These are phyloP conservation scores for Chloroceryle aenea DNA, from an alignment of 2,113 vertebrate species.

Conservation along the genomic window DNA sequence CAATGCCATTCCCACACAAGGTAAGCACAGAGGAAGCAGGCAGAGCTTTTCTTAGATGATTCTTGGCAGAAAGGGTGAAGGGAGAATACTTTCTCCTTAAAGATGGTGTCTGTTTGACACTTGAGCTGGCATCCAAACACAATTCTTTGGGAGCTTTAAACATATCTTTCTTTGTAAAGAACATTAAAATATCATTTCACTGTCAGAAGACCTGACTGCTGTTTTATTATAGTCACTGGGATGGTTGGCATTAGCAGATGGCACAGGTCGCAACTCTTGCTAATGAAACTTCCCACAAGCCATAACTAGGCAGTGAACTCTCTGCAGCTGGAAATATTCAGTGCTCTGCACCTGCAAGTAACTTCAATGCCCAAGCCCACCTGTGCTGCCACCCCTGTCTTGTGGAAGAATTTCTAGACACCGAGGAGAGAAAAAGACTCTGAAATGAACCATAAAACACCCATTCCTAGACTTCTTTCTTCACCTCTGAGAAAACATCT, in stretches of 20 bases:
- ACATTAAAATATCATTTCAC: background rate
- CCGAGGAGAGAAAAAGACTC: background rate
- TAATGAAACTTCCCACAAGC: background rate
- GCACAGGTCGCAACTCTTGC: background rate
- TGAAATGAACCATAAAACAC: background rate
- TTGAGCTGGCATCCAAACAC: background rate
- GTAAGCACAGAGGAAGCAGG: background rate
- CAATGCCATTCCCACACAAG: background rate
- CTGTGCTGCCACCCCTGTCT: background rate
- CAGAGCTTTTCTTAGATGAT: background rate
- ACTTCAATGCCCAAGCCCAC: background rate
- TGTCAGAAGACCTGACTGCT: background rate
- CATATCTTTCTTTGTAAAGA: background rate
- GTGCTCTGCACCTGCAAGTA: background rate
- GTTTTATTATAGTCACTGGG: rapidly evolving
- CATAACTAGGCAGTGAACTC: background rate
- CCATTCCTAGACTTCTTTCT: background rate
- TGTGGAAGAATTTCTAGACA: background rate
- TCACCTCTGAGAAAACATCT: background rate
- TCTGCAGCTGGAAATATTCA: background rate
- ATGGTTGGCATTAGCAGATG: background rate
- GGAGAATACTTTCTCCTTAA: background rate
- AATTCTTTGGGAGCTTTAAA: background rate
- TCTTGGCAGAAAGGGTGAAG: background rate
- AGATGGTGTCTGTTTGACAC: background rate